These are phyloP conservation scores for Hylyphantes graminicola DNA, from an alignment of 1,140 invertebrate genomes.

Conservation along the genomic window DNA sequence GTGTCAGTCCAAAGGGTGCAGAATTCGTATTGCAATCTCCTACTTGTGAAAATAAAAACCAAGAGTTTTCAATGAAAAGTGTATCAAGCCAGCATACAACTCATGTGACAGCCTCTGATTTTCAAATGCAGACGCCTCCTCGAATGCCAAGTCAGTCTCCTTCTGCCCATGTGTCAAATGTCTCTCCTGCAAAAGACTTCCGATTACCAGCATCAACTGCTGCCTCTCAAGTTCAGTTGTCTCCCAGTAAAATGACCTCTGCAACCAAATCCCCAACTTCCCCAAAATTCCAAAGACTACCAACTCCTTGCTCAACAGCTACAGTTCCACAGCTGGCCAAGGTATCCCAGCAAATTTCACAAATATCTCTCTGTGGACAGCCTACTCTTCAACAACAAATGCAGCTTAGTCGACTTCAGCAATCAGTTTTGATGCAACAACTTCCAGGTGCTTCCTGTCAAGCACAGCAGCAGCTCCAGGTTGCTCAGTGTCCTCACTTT, in stretches of 20 bases:
- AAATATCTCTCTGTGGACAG: conserved; percentile 40
- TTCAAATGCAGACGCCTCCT: conserved; percentile 48
- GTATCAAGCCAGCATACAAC: conserved; percentile 44
- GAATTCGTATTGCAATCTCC: conserved; percentile 46
- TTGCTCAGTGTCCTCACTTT: conserved; percentile 45
- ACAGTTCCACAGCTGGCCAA: conserved; percentile 22
- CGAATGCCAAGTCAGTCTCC: conserved; percentile 25
- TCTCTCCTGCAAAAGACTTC: conserved; percentile 33
- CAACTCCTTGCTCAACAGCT: conserved; percentile 34
- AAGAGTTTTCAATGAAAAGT: conserved; percentile 42
- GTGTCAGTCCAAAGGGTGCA: conserved; percentile 46
- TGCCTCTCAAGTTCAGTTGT: conserved; percentile 17
- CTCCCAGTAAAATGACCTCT: conserved; percentile 36
- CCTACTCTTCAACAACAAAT: conserved; percentile 37
- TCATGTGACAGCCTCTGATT: conserved; percentile 34
- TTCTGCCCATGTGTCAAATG: conserved; percentile 42
- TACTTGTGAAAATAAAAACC: conserved; percentile 40
- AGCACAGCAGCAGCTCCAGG: conserved; percentile 41
- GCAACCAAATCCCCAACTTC: conserved; percentile 9
- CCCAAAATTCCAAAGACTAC: conserved; percentile 45
- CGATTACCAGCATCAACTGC: conserved; percentile 11
- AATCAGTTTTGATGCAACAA: conserved; percentile 22
- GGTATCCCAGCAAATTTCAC: conserved; percentile 30
- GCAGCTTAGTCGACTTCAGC: conserved; percentile 26
- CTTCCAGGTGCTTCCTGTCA: conserved; percentile 36